Evolutionary conservation across 2,888 invertebrate genomes (phyloP).

Genomic region (Nematopogon swammerdamellus): DNA sequence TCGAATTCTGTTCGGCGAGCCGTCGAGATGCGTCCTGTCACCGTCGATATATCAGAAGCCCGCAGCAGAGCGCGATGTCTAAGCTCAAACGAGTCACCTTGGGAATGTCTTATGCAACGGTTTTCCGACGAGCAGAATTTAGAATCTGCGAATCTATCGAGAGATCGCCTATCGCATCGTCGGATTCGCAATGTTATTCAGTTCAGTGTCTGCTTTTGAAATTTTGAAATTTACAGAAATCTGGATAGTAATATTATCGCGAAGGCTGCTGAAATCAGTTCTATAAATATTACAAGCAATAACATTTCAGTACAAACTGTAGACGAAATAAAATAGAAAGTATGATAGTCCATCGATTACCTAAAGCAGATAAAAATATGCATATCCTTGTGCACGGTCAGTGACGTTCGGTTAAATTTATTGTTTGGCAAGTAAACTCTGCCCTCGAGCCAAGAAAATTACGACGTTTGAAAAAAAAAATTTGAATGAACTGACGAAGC

Average conservation of each 20-base stretch:
- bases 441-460: conserved; percentile 56
- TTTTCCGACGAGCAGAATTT: no score
- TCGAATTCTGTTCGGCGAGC: not conserved
- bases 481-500: conserved; percentile 37
- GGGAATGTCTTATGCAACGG: not conserved
- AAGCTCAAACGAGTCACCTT: not conserved
- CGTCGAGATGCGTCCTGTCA: not conserved
- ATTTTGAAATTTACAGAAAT: no score
- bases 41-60: not conserved
- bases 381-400: not conserved
- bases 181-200: no score
- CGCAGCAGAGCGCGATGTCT: not conserved
- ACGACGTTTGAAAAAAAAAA: conserved; percentile 52
- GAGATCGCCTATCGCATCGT: no score
- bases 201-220: no score
- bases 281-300: no score
- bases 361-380: not conserved
- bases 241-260: no score
- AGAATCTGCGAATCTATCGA: no score
- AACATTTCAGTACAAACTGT: no score
- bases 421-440: conserved; percentile 58
- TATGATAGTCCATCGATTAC: no score
- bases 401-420: conserved; percentile 32
- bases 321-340: no score
- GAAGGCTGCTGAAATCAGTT: no score